Percentiles rank a stretch among this genome's conserved stretches.
Evolutionary conservation across 2,113 vertebrate species (phyloP).

Genomic region (Aegithalos caudatus): DNA sequence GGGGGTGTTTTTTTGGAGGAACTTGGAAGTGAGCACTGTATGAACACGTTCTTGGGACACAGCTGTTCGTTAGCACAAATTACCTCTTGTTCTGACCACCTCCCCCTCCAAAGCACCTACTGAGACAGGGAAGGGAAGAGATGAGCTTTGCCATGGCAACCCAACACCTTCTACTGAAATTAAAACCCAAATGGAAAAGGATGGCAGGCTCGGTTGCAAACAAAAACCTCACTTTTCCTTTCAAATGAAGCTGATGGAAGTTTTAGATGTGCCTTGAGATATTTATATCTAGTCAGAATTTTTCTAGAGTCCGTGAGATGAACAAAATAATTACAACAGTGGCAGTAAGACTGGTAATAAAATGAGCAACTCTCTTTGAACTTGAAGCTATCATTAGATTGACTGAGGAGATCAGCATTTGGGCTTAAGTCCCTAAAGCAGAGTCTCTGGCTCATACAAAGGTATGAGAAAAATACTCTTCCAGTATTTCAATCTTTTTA

Average conservation of each 20-base stretch:
- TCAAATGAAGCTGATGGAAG: background rate
- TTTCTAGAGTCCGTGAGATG: background rate
- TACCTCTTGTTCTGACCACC: slow-evolving; percentile 22
- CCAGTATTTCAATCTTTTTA: slow-evolving; percentile 5
- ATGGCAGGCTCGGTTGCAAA: background rate
- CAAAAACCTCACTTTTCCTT: background rate
- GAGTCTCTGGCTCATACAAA: background rate
- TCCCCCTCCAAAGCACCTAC: slow-evolving; percentile 26
- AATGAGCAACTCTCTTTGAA: background rate
- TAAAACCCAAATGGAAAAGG: slow-evolving; percentile 28
- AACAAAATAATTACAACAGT: slow-evolving; percentile 7
- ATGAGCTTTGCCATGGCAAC: slow-evolving; percentile 55
- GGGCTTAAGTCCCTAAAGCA: background rate
- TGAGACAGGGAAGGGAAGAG: background rate
- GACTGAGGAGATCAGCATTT: slow-evolving; percentile 32
- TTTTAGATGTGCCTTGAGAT: slow-evolving; percentile 7
- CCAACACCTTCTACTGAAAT: slow-evolving; percentile 38
- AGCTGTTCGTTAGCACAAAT: slow-evolving; percentile 29
- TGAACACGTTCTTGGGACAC: background rate
- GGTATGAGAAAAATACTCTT: background rate
- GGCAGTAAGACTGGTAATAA: background rate
- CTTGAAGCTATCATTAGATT: slow-evolving; percentile 13
- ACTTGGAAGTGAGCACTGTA: background rate
- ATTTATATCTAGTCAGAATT: background rate
- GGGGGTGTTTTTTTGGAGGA: background rate